Base-by-base conservation (phyloP, 2,113 vertebrate genomes). In the Fulica atra region DNA sequence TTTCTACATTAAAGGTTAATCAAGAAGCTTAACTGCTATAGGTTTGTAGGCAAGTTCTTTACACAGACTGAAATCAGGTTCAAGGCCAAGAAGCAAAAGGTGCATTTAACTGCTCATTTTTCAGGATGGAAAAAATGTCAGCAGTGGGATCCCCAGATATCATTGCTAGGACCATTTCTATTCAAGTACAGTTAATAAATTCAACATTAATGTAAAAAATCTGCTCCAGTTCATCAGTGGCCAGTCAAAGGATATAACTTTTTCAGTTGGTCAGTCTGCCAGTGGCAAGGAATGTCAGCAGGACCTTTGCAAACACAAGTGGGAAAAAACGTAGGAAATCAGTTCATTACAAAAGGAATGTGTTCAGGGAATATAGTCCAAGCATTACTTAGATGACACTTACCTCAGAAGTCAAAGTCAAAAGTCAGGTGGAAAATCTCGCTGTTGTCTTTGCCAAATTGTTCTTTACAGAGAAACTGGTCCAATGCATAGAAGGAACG, bases 401-500 rank as follows among this genome's bases (percentile, higher is more conserved):
- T 2, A 40, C 25, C 15, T 80, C 26, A 87, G 25, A 65, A 82
- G 40, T 6, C 4, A 17, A 46, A 74, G 21, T 29, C 11, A 65
- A 46, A 80, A 64, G 7, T 76, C 23, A 59, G 19, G 11, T 56
- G 11, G 16, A 10, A 88, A 15, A 53, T 9, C 40, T 63, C 10
- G 1, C 69, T n/a, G 26, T 36, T 9, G 11, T 29, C 16, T 16
- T 63, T 38, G 7, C 5, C 29, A 74, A 68, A 68, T 17, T 64
- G 19, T 56, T 91, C 29, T 59, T 74, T 35, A 42, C 4, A 7
- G 18, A 70, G 7, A 51, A 35, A 19, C 6, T 25, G 57, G 9
- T 33, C 11, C 35, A 80, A 35, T 1, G 1, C 0, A 0, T 14
- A 36, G 31, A 56, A 79, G 2, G 4, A 23, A 16, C 8, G 16